Evolutionary conservation across 2,797 vertebrate species (phyloP).

Genomic region (Meda fulgida): DNA sequence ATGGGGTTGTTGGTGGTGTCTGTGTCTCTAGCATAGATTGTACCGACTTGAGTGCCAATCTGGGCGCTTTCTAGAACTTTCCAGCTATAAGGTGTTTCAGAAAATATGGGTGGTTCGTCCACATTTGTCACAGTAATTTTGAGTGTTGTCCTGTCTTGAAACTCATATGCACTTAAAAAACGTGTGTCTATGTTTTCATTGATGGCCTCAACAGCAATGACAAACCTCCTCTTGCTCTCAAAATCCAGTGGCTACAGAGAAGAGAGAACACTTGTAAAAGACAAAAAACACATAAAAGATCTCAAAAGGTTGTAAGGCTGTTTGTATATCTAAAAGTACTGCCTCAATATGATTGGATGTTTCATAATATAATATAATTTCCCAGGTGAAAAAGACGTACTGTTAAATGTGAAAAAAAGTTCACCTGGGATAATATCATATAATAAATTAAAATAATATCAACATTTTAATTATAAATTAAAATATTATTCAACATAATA

Average conservation of each 20-base stretch:
- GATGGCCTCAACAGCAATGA: slow-evolving; percentile 80
- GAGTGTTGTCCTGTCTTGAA: slow-evolving; percentile 83
- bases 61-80: slow-evolving; percentile 81
- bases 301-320: not conserved
- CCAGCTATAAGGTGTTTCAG: slow-evolving; percentile 78
- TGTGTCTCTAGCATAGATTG: slow-evolving; percentile 84
- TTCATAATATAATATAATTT: not conserved
- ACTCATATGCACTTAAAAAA: slow-evolving; percentile 74
- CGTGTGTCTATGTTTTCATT: slow-evolving; percentile 81
- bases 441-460: not conserved
- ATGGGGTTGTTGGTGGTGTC: slow-evolving; percentile 81
- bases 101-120: slow-evolving; percentile 92
- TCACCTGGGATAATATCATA: too few relatives aligned
- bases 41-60: slow-evolving; percentile 78
- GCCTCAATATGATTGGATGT: not conserved
- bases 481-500: not conserved
- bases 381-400: too few relatives aligned
- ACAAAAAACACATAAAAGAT: not conserved
- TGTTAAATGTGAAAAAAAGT: too few relatives aligned
- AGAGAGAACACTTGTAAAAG: not conserved
- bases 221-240: slow-evolving; percentile 82
- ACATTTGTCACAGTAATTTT: slow-evolving; percentile 87
- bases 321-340: not conserved
- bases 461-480: not conserved
- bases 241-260: slow-evolving; percentile 85